Evolutionary conservation across 2,888 invertebrate species (phyloP).

Genomic region (Drosophila dives): DNA sequence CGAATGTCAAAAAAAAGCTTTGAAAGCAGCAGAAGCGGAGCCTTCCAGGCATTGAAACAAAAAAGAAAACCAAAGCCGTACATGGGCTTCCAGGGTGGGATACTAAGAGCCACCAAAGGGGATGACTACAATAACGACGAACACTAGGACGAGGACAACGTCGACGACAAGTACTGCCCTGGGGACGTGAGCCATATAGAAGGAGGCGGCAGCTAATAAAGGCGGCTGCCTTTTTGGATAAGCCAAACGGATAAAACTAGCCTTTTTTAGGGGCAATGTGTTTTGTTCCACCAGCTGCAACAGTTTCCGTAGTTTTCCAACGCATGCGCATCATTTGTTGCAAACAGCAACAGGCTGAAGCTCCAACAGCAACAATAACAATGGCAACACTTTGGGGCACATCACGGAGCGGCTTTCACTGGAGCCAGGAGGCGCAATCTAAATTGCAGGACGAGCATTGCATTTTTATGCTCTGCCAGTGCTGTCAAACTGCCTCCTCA

Average conservation of each 20-base stretch:
- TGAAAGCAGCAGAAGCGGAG: slow-evolving; percentile 24
- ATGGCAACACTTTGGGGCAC: slow-evolving; percentile 19
- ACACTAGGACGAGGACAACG: slow-evolving; percentile 29
- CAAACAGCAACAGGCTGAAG: slow-evolving; percentile 72
- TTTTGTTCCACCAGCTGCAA: slow-evolving; percentile 69
- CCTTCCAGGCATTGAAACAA: slow-evolving; percentile 65
- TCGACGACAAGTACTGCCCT: slow-evolving; percentile 43
- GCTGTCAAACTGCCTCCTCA: slow-evolving; percentile 57
- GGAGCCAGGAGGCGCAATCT: slow-evolving; percentile 38
- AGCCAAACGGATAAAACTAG: slow-evolving; percentile 67
- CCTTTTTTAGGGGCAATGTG: slow-evolving; percentile 67
- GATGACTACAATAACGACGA: slow-evolving; percentile 22
- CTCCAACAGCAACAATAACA: slow-evolving; percentile 22
- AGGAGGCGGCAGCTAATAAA: slow-evolving; percentile 51
- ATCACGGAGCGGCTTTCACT: slow-evolving; percentile 32
- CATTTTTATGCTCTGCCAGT: slow-evolving; percentile 64
- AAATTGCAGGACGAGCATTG: slow-evolving; percentile 63
- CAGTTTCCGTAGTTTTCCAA: slow-evolving; percentile 68
- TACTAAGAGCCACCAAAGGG: slow-evolving; percentile 16
- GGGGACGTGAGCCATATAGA: slow-evolving; percentile 63
- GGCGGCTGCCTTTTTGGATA: slow-evolving; percentile 61
- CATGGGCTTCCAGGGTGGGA: slow-evolving; percentile 60
- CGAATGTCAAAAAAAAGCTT: slow-evolving; percentile 28
- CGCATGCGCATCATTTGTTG: slow-evolving; percentile 57
- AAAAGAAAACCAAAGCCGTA: slow-evolving; percentile 53